Evolutionary conservation across 1,140 invertebrate species (phyloP), one percentile per base, ranked within the genome.

Genomic region (Leptopilina clavipes): DNA sequence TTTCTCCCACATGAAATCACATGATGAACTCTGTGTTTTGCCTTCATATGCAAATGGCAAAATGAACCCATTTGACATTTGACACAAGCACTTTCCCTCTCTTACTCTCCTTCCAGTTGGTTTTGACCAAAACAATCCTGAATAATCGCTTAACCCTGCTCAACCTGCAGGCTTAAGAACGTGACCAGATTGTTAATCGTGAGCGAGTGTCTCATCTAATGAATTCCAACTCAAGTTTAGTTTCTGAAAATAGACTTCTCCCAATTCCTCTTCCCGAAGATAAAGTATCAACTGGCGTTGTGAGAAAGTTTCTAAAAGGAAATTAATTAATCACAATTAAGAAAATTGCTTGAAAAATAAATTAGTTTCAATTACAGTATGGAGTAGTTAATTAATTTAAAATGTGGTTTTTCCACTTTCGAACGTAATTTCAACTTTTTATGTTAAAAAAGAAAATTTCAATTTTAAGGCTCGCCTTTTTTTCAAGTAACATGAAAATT

Each of bases 41-140:
- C 45, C 25, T 71, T 73, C 72, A 70, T 44, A 70, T 75, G n/a
- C 56, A 78, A 79, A 79, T 78, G 75, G 75, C 77, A 79, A 79
- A 72, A 72, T 31, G 52, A 71, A 71, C 40, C 73, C 70, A 37
- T 65, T 70, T 59, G 76, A 80, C 81, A 81, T 81, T 78, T 76
- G 75, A 79, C 81, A 80, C 80, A 82, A 82, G 82, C 81, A 74
- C 76, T 82, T 80, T 81, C 73, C 78, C 25, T 31, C 25, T 31
- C 25, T 31, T 31, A 31, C 25, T 31, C 25, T 31, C 25, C 5
- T 5, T 31, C 37, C 37, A 6, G 2, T 40, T 9, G 9, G 82
- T 84, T 84, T 82, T 82, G 81, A 82, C 80, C 81, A 84, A 82
- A 79, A 79, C 78, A 74, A 81, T 80, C 76, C 78, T 72, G 79